A percentile compares a stretch with the other conserved stretches of the same genome.
Evolutionary conservation across 2,888 invertebrate species (phyloP).

Genomic region (Drosophila quinaria): DNA sequence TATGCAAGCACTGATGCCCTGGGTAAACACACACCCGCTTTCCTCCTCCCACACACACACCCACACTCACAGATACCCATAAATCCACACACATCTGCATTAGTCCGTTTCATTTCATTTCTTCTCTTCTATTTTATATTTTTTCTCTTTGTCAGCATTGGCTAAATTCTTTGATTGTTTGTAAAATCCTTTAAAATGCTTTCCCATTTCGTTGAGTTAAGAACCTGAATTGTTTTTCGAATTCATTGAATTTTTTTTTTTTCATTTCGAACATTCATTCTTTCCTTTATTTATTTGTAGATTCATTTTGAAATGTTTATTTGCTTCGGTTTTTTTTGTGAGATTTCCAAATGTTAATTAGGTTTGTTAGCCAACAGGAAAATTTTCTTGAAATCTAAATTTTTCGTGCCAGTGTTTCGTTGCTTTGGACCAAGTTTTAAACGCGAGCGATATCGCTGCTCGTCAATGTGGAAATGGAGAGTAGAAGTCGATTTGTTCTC

Average conservation of each 20-base stretch:
- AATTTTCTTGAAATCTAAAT: background rate
- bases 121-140: background rate
- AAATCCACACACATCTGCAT: slow-evolving; percentile 19
- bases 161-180: slow-evolving; percentile 49
- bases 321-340: background rate
- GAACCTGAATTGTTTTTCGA: slow-evolving; percentile 28
- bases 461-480: background rate
- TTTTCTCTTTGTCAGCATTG: slow-evolving; percentile 26
- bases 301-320: background rate
- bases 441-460: background rate
- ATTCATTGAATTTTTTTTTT: slow-evolving; percentile 22
- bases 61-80: background rate
- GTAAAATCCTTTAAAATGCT: slow-evolving; percentile 71
- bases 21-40: slow-evolving; percentile 38
- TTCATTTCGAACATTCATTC: background rate
- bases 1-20: slow-evolving; percentile 46
- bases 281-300: slow-evolving; percentile 1
- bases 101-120: slow-evolving; percentile 28
- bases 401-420: no score
- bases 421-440: background rate
- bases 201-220: slow-evolving; percentile 44
- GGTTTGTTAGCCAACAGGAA: background rate
- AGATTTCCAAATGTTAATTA: background rate
- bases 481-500: no score
- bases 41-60: slow-evolving; percentile 4